Base-by-base conservation (phyloP, 2,888 invertebrate species). In the Synergus itoensis region DNA sequence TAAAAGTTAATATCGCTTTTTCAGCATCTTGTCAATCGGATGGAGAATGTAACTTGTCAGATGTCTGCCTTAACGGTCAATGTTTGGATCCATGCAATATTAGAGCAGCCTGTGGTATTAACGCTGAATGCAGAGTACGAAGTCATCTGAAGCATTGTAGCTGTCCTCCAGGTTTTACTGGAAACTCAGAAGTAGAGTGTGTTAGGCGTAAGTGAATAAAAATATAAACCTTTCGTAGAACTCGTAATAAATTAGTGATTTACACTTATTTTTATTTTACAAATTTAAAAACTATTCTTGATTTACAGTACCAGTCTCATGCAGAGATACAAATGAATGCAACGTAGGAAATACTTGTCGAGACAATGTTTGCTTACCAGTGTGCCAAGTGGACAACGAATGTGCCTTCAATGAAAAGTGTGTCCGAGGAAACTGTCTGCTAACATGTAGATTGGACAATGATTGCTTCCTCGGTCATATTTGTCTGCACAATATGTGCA, bases 391-490 rank as follows among this genome's bases (percentile, higher is more conserved):
- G 18, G 98, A 98, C 91, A 95, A 96, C 87, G 95, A 97, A 84
- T 98, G 98, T 91, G 98, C 98, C 4, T 94, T 96, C 81, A 98
- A 98, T 90, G 98, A 98, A 92, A 96, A 97, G 91, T 98, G 98
- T 92, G 93, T 97, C 11, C 94, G 94, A 88, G 96, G 96, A 84
- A 95, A 95, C 87, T 98, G 98, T 91, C 94, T 97, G 88, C 95
- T 98, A 80, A 98, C 98, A 4, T 98, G 98, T 89, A 95, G 97
- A 73, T 95, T 97, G 1, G 98, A 98, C 90, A 97, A 98, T 88
- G 98, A 98, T 88, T 98, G 98, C 88, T 98, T 98, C 94, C 93
- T 98, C 80, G 98, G 98, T 0, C 97, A 98, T 88, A 97, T 98
- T 84, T 98, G 98, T 89, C 92, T 97, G 79, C 95, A 95, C 88